Evolutionary conservation across 2,797 vertebrate genomes (phyloP).

Genomic region (Streptopelia turtur): DNA sequence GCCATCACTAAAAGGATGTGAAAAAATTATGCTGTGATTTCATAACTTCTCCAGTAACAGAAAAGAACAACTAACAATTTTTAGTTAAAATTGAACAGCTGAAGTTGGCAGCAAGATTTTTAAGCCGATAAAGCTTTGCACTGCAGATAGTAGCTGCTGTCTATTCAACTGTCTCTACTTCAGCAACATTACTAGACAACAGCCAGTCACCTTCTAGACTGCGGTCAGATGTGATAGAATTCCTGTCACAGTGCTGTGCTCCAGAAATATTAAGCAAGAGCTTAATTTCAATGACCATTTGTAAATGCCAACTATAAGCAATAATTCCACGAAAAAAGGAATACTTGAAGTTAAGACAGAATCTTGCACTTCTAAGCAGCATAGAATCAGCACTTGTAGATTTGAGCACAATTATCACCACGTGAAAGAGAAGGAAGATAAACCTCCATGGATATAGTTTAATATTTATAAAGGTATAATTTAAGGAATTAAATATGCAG

Average conservation of each 20-base stretch:
- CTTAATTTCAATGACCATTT: background rate
- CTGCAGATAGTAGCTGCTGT: background rate
- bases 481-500: background rate
- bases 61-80: background rate
- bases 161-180: background rate
- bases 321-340: background rate
- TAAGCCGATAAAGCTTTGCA: background rate
- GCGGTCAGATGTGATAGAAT: background rate
- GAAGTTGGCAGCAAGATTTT: rapidly evolving
- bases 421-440: background rate
- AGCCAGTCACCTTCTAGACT: rapidly evolving
- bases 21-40: background rate
- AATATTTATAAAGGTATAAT: background rate
- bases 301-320: background rate
- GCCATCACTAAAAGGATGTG: background rate
- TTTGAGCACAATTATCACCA: background rate
- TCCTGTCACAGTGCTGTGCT: background rate
- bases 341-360: background rate
- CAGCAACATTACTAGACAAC: background rate
- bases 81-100: background rate
- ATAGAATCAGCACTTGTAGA: background rate
- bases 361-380: background rate
- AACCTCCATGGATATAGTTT: background rate
- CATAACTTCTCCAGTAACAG: background rate
- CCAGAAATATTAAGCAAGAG: background rate